Conservation (phyloP, 2,113 vertebrate species). For the Lates calcarifer region DNA sequence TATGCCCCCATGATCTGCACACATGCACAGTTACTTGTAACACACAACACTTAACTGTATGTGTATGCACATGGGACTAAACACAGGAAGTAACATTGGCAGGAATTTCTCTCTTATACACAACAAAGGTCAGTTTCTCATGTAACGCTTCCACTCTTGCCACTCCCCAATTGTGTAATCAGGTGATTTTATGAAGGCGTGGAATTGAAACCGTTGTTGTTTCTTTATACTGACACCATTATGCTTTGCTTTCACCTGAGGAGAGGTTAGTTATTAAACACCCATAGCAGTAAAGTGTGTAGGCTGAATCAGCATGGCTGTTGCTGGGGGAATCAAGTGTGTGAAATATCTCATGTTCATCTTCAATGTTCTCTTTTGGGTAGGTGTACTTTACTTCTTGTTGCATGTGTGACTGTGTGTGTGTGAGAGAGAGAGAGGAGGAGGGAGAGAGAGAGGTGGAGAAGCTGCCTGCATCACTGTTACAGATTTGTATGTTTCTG, state of each 20-base stretch:
- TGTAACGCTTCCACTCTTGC: background rate
- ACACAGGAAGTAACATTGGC: background rate
- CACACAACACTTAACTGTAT: constrained; percentile 12
- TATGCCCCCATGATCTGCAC: background rate
- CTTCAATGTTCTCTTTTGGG: constrained; percentile 83
- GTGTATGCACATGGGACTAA: constrained; percentile 8
- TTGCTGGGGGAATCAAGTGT: constrained; percentile 77
- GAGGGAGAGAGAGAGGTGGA: background rate
- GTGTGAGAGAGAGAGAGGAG: background rate
- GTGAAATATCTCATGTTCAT: constrained; percentile 83
- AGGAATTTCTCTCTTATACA: background rate
- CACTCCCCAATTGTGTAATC: constrained; percentile 51
- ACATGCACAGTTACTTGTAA: background rate
- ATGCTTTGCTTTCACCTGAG: background rate
- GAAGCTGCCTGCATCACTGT: background rate
- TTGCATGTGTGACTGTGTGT: background rate
- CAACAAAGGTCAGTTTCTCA: background rate
- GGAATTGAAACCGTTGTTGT: background rate
- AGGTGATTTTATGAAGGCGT: constrained; percentile 59
- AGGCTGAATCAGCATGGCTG: constrained; percentile 64
- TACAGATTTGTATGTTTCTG: background rate
- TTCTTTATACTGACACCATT: constrained; percentile 5
- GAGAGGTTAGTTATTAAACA: constrained; percentile 1
- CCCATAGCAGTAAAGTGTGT: background rate
- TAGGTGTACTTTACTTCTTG: constrained; percentile 70